Evolutionary conservation across 2,113 vertebrate species (phyloP).

Genomic region (human (Homo sapiens)): GRCh38 chr15:57033001-57033500

Average conservation of each 20-base stretch:
- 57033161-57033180: not conserved
- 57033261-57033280: not conserved
- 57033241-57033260: not conserved
- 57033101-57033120: not conserved
- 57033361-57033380: not conserved
- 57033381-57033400: not conserved
- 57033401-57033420: not conserved
- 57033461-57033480: not conserved
- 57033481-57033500: not conserved
- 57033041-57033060: not conserved
- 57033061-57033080: conserved; percentile 1
- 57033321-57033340: not conserved
- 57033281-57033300: conserved; percentile 29
- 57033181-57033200: not conserved
- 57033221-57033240: not conserved
- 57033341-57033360: not conserved
- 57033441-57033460: not conserved
- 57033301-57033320: not conserved
- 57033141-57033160: not conserved
- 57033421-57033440: not conserved
- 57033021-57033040: not conserved
- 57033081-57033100: not conserved
- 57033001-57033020: not conserved
- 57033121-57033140: not conserved
- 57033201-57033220: not conserved